Percentiles rank a stretch among this genome's conserved stretches.
Evolutionary conservation across 1,140 invertebrate genomes (phyloP).

Genomic region (Musca vetustissima): DNA sequence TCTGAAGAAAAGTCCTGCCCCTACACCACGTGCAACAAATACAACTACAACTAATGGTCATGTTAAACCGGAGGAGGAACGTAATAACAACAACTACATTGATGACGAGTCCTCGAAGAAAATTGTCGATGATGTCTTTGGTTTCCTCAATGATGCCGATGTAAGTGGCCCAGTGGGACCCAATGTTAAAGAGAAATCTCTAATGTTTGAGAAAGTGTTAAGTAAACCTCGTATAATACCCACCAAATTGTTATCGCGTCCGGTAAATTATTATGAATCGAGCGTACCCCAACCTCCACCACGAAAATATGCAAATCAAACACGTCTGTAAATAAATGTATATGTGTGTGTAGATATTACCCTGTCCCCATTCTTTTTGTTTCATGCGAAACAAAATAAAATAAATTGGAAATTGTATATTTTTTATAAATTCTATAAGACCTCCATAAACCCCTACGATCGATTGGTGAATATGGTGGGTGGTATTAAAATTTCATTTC

Average conservation of each 20-base stretch:
- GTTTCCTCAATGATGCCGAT: conserved; percentile 60
- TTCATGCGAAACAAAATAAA: neutral
- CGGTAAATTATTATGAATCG: conserved; percentile 53
- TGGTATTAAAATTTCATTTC: too few relatives aligned
- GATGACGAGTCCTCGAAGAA: conserved; percentile 61
- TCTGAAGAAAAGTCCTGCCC: neutral
- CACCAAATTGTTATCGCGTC: conserved; percentile 50
- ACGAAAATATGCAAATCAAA: conserved; percentile 46
- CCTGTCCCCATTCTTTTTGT: too few relatives aligned
- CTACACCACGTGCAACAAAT: neutral
- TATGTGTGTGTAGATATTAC: too few relatives aligned
- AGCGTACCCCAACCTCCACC: conserved; percentile 30
- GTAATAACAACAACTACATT: conserved; percentile 20
- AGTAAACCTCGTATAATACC: conserved; percentile 46
- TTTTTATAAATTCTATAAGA: neutral
- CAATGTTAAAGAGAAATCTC: conserved; percentile 54
- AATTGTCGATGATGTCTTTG: conserved; percentile 57
- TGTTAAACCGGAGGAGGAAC: neutral
- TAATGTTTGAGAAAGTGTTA: conserved; percentile 49
- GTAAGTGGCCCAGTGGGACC: conserved; percentile 45
- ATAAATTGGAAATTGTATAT: neutral
- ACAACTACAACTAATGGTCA: conserved; percentile 2
- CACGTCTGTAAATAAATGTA: conserved; percentile 32
- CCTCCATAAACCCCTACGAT: too few relatives aligned
- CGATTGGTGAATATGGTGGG: too few relatives aligned